A percentile compares a stretch with the other conserved stretches of the same genome.
Evolutionary conservation across 2,113 vertebrate genomes (phyloP).

Genomic region (Bolborhynchus lineola): DNA sequence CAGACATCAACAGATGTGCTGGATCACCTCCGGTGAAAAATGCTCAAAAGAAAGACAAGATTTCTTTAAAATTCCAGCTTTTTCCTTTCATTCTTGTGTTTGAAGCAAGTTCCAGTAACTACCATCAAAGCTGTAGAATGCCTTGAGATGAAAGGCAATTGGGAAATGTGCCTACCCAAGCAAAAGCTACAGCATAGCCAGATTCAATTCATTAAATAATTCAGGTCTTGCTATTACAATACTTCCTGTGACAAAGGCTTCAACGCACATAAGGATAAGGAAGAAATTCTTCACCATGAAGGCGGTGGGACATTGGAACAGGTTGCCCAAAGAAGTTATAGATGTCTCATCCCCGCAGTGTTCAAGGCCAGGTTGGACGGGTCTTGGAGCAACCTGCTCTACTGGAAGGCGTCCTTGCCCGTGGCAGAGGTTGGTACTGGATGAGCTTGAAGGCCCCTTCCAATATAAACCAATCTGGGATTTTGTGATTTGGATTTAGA

Average conservation of each 20-base stretch:
- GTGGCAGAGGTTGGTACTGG: not conserved
- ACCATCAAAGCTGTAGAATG: fast-evolving
- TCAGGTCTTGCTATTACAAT: not conserved
- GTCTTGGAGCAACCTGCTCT: not conserved
- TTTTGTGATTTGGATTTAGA: not conserved
- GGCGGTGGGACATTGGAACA: not conserved
- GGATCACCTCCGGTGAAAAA: not conserved
- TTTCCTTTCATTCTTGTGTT: not conserved
- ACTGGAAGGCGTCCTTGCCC: not conserved
- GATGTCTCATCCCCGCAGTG: not conserved
- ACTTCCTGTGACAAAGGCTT: not conserved
- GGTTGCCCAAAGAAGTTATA: not conserved
- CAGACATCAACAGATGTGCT: not conserved
- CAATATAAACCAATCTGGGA: not conserved
- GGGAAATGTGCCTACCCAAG: not conserved
- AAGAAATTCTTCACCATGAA: not conserved
- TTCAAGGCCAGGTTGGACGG: not conserved
- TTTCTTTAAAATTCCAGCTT: not conserved
- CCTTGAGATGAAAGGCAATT: fast-evolving
- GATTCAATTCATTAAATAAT: not conserved
- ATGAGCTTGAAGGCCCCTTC: not conserved
- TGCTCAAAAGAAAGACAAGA: not conserved
- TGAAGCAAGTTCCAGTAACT: not conserved
- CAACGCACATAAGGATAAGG: not conserved
- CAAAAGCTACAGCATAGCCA: not conserved